Evolutionary conservation across 2,113 vertebrate genomes (phyloP), one percentile per base, ranked within the genome.

Genomic region (Chionodraco myersi): DNA sequence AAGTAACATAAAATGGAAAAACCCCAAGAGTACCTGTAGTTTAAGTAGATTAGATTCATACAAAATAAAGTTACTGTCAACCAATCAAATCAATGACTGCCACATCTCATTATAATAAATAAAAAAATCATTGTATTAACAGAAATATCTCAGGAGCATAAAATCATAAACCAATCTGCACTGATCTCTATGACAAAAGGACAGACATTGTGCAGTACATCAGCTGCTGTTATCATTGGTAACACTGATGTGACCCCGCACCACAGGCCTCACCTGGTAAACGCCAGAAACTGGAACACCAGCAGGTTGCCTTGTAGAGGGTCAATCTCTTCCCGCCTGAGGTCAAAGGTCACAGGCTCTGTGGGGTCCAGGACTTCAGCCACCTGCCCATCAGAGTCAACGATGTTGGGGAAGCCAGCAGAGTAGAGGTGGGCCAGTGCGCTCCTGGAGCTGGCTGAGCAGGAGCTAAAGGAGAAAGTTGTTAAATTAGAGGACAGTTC

Each of bases 251-350:
- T 53, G 66, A 63, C 61, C 6, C 16, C 68, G 51, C 12, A 57
- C 47, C 13, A 58, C 51, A 59, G 26, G 21, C 36, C 86, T 88
- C 87, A 99, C 98, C 97, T 97, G 91, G 95, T 95, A 41, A 97
- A 96, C 7, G 97, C 96, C 36, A 98, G 94, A 64, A 99, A 98
- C 88, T 98, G 97, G 57, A 99, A 93, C 76, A 97, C 87, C 6
- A 99, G 93, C 66, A 97, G 96, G 0, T 97, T 97, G 91, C 94
- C 91, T 57, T 95, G 96, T 5, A 98, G 93, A 75, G 79, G 80
- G 80, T 99, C 98, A 0, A 90, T 76, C 21, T 97, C 96, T 78
- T 99, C 98, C 80, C 92, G 91, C 53, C 80, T 92, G 0, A 85
- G 95, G 87, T 87, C 93, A 90, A 96, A 95, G n/a, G 60, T 86